Conservation (phyloP, 2,888 invertebrate genomes). For the Tetropium fuscum region DNA sequence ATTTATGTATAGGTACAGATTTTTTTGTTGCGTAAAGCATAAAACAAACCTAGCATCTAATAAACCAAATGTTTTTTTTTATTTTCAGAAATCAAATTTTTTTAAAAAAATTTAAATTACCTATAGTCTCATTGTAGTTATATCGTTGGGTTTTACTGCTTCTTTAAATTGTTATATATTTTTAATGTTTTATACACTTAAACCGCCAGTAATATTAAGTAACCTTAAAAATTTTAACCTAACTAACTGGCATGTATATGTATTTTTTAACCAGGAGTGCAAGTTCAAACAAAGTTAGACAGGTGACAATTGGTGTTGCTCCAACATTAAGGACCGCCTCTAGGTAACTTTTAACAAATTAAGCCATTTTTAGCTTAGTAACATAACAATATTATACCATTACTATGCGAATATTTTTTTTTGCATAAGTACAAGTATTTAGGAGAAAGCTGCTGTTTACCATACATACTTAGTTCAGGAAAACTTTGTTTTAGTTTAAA, state of each 20-base stretch:
- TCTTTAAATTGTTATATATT: neutral
- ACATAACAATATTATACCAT: constrained; percentile 21
- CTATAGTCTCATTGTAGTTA: constrained; percentile 7
- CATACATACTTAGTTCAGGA: too few relatives aligned
- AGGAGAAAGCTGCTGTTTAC: too few relatives aligned
- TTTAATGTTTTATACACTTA: neutral
- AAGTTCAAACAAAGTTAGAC: constrained; percentile 62
- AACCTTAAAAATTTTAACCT: constrained; percentile 28
- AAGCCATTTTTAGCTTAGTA: constrained; percentile 38
- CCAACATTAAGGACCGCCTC: constrained; percentile 65
- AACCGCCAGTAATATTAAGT: constrained; percentile 2
- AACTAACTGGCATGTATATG: constrained; percentile 60
- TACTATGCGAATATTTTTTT: too few relatives aligned
- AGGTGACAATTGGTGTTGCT: constrained; percentile 64
- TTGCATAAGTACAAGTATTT: too few relatives aligned
- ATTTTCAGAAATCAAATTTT: too few relatives aligned
- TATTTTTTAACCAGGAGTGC: constrained; percentile 62
- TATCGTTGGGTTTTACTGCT: neutral
- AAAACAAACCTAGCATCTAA: too few relatives aligned
- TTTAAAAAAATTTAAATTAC: too few relatives aligned
- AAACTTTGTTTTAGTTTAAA: too few relatives aligned
- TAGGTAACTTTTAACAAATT: constrained; percentile 61
- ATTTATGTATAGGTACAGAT: too few relatives aligned
- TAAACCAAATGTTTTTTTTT: too few relatives aligned
- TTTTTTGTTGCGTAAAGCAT: too few relatives aligned